These are phyloP conservation scores for Microtus richardsoni DNA, from an alignment of 2,113 vertebrate genomes.

Conservation along the genomic window DNA sequence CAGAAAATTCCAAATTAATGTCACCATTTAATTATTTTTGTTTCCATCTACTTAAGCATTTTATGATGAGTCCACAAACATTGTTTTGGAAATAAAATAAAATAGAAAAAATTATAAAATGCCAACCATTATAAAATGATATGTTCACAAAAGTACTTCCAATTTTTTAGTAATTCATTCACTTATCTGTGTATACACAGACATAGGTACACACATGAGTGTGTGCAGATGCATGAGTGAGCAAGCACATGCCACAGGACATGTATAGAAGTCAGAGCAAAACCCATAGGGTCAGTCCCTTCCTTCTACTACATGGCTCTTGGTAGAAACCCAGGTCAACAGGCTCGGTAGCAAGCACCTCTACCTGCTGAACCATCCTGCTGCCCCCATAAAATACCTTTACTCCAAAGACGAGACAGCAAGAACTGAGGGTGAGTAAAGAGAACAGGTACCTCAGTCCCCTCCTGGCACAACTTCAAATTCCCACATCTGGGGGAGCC, in stretches of 20 bases:
- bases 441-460: neutral
- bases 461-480: neutral
- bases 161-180: neutral
- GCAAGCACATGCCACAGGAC: too few relatives aligned
- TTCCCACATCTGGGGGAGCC: neutral
- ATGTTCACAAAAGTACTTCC: neutral
- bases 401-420: conserved; percentile 4
- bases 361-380: neutral
- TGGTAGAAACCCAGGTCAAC: neutral
- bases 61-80: neutral
- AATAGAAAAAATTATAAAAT: conserved; percentile 29
- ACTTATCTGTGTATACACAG: neutral
- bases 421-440: neutral
- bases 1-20: conserved; percentile 37
- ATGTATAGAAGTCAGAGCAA: too few relatives aligned
- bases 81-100: conserved; percentile 30
- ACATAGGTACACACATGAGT: neutral
- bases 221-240: too few relatives aligned
- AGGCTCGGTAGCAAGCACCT: neutral
- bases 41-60: conserved; percentile 29
- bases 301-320: fast-evolving
- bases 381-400: neutral
- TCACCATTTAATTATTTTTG: conserved; percentile 20
- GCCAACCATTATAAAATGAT: neutral
- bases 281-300: neutral